Evolutionary conservation across 2,797 vertebrate genomes (phyloP).

Genomic region (Propithecus perrieri): DNA sequence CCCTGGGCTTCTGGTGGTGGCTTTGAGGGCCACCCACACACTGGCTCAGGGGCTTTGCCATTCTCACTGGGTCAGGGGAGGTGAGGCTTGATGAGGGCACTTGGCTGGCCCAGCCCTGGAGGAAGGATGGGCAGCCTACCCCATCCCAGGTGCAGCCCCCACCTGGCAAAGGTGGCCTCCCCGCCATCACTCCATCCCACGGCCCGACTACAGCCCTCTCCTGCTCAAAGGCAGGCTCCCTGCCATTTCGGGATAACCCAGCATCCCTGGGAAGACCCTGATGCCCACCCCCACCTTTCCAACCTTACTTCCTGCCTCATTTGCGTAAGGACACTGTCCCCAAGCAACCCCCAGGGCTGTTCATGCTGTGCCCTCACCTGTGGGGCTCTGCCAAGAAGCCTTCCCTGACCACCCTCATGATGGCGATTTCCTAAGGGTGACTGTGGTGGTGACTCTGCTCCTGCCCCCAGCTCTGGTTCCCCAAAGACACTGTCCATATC

Average conservation of each 20-base stretch:
- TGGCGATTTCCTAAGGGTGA: not conserved
- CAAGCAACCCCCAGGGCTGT: not conserved
- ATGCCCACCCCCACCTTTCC: not conserved
- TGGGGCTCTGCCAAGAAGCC: not conserved
- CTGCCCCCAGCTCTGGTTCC: not conserved
- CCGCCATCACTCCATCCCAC: rapidly evolving
- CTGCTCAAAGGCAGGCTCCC: not conserved
- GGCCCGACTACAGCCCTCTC: not conserved
- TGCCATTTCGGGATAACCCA: not conserved
- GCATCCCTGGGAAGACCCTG: not conserved
- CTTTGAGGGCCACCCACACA: not conserved
- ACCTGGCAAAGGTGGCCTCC: not conserved
- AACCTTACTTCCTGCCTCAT: not conserved
- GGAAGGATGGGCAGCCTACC: not conserved
- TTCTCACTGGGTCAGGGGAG: not conserved
- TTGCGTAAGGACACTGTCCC: not conserved
- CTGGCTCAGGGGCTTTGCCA: not conserved
- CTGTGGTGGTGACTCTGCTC: not conserved
- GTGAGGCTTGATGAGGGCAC: not conserved
- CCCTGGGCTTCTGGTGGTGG: not conserved
- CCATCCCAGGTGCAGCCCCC: not conserved
- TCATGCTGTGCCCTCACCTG: not conserved
- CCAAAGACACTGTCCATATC: not conserved
- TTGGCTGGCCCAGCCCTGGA: not conserved
- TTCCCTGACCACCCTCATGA: too few relatives aligned